phyloP scores from a whole-genome alignment of 2,888 invertebrate genomes.

The Calliopum simillimum region DNA sequence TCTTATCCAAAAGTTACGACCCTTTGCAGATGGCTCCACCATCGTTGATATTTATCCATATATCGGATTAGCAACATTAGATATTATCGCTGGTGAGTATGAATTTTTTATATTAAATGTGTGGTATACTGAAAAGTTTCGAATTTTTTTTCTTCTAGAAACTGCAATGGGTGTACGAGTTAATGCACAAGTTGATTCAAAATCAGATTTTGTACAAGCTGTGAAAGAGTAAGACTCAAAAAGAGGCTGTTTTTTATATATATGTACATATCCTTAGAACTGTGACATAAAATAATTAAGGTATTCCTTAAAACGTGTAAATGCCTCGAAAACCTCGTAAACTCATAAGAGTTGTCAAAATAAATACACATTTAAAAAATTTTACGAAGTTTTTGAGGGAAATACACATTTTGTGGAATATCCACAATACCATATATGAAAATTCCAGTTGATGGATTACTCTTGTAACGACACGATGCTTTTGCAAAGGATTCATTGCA shows the following conservation, averaged over 20 bases:
- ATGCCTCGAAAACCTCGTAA: too few species aligned
- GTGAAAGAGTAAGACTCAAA: slow-evolving; percentile 71
- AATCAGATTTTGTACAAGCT: slow-evolving; percentile 77
- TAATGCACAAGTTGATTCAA: slow-evolving; percentile 68
- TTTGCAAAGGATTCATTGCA: too few species aligned
- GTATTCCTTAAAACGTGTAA: too few species aligned
- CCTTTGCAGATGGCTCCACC: slow-evolving; percentile 54
- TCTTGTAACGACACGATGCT: too few species aligned
- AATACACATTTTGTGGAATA: too few species aligned
- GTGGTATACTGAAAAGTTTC: too few species aligned
- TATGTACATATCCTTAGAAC: not conserved
- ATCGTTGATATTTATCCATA: slow-evolving; percentile 73
- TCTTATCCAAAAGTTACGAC: slow-evolving; percentile 70
- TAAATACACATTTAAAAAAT: too few species aligned
- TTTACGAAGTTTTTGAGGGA: too few species aligned
- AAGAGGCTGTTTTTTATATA: too few species aligned
- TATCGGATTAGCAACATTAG: slow-evolving; percentile 72
- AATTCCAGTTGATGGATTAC: too few species aligned
- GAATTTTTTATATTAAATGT: not conserved
- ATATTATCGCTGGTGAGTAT: slow-evolving; percentile 68
- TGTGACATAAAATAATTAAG: not conserved
- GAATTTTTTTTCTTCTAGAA: slow-evolving; percentile 45
- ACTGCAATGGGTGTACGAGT: slow-evolving; percentile 60
- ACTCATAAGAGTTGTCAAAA: too few species aligned
- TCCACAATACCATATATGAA: too few species aligned